A percentile compares a stretch with the other conserved stretches of the same genome.
Conservation (phyloP, 2,797 vertebrate genomes). For the Graptemys geographica region DNA sequence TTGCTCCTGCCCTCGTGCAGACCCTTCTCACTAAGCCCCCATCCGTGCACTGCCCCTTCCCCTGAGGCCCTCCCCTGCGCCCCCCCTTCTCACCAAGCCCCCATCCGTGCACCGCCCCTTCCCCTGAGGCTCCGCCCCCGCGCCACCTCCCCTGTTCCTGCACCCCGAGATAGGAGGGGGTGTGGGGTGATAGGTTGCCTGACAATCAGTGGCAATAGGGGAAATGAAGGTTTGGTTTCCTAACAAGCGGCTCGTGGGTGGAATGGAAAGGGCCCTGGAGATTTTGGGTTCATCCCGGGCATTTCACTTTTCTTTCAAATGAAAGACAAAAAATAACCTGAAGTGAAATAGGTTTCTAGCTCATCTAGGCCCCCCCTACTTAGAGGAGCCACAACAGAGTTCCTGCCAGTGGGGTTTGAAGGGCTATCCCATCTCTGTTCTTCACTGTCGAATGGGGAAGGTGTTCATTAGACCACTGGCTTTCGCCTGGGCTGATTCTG, state of each 20-base stretch:
- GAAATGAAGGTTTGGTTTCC: background rate
- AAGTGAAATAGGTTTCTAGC: background rate
- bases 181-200: no score
- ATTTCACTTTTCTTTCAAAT: background rate
- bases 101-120: no score
- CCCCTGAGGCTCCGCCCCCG: no score
- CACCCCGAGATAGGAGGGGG: no score
- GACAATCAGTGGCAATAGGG: background rate
- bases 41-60: no score
- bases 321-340: background rate
- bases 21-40: no score
- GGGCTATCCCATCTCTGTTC: background rate
- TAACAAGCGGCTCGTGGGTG: background rate
- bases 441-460: background rate
- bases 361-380: background rate
- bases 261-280: background rate
- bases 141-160: no score
- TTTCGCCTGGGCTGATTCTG: constrained; percentile 77
- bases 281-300: background rate
- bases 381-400: background rate
- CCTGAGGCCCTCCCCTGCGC: no score
- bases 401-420: background rate
- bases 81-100: no score
- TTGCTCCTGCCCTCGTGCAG: no score
- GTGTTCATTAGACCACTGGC: constrained; percentile 52